Base-by-base conservation (phyloP, 2,797 vertebrate species). In the Tenualosa thibaudeaui region DNA sequence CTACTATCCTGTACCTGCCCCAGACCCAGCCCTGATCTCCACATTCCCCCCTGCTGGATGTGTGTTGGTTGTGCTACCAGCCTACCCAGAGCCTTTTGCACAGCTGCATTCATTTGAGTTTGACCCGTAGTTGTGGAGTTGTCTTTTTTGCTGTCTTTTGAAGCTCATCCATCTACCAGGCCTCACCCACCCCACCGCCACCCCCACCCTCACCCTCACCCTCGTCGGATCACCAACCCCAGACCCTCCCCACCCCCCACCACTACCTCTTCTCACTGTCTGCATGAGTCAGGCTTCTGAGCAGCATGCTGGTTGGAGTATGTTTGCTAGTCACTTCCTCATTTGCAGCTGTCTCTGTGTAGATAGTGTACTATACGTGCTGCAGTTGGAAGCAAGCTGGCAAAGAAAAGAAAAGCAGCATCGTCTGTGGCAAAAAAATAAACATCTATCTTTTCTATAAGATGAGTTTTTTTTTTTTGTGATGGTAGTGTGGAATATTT, bases 41-140 rank as follows among this genome's bases (percentile, higher is more conserved):
- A 71, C 83, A n/a, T 81, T 58, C 5, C 84, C 43, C 86, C 85
- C 83, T 83, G 65, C 81, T 86, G 87, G 81, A 84, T 84, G 81
- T 89, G 86, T 88, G 82, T 53, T 53, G 51, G 83, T 83, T 89
- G 81, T 85, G 87, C 84, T 71, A 43, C 71, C 84, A 51, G 85
- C 31, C 81, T 3, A 40, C 65, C 37, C 65, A 71, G 31, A 68
- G 56, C 83, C 85, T 17, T 88, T 88, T 88, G 82, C 85, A 75
- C 85, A 84, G 40, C 81, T 88, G 83, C 81, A 37, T 71, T 71
- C 15, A 37, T 83, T 78, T 86, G 3, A 26, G 46, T 13, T 62
- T 62, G 62, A 37, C 37, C 49, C 13, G 31, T 37, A 65, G 60
- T 40, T 49, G 3, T 81, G 24, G 68, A 40, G 12, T 71, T 40